A percentile compares a stretch with the other conserved stretches of the same genome.
Evolutionary conservation across 2,888 invertebrate species (phyloP).

Genomic region (Didymodactylos carnosus): DNA sequence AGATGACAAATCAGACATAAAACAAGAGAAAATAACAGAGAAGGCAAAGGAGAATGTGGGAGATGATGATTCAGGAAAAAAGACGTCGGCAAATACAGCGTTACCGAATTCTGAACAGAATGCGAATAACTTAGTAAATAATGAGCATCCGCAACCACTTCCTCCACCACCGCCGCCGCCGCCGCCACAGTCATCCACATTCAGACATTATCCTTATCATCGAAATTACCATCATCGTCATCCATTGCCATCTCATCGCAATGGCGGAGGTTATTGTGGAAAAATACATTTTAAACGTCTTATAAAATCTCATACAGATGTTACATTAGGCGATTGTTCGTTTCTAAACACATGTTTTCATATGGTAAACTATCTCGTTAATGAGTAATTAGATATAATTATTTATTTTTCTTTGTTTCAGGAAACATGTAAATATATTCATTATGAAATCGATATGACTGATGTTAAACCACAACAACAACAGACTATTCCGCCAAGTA

Average conservation of each 20-base stretch:
- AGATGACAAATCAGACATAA: too few relatives aligned
- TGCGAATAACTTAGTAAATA: too few relatives aligned
- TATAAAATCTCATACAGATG: constrained; percentile 74
- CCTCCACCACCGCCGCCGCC: too few relatives aligned
- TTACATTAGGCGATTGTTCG: constrained; percentile 72
- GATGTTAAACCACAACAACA: neutral
- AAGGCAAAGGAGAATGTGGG: too few relatives aligned
- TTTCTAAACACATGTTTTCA: constrained; percentile 95
- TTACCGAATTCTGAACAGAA: too few relatives aligned
- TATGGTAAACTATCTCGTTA: constrained; percentile 95
- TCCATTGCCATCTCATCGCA: constrained; percentile 22
- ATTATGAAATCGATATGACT: constrained; percentile 67
- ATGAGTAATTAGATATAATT: neutral
- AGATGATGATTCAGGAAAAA: neutral
- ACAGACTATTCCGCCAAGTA: neutral
- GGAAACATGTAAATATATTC: constrained; percentile 52
- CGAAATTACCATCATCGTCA: too few relatives aligned
- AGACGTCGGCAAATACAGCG: too few relatives aligned
- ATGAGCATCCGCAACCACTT: neutral
- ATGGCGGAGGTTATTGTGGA: constrained; percentile 47
- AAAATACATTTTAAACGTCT: constrained; percentile 91
- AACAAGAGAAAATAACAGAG: neutral
- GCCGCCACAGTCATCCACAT: neutral
- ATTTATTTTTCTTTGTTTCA: neutral
- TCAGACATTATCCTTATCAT: too few relatives aligned